Percentiles rank a stretch among this genome's conserved stretches.
Conservation (phyloP, 1,140 invertebrate genomes). For the Aphis gossypii region DNA sequence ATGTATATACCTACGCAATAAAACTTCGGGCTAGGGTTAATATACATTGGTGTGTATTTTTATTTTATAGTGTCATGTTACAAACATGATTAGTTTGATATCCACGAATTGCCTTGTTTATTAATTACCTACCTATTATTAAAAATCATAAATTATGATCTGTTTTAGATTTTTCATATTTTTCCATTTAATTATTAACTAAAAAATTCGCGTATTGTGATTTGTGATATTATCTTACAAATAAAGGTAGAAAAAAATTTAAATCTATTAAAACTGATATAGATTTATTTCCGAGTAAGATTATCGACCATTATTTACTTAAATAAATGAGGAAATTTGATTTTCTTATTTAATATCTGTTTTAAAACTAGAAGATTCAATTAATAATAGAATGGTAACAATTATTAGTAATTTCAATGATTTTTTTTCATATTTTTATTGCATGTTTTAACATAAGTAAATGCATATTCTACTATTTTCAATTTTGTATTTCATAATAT, state of each 20-base stretch:
- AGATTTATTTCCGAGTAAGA: neutral
- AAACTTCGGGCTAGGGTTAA: neutral
- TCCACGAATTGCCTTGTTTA: too few relatives aligned
- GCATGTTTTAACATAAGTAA: neutral
- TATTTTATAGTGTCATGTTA: neutral
- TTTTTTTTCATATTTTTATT: neutral
- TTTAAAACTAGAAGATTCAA: neutral
- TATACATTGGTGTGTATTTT: neutral
- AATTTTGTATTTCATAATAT: neutral
- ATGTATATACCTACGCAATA: too few relatives aligned
- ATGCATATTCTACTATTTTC: neutral
- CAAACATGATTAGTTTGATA: neutral
- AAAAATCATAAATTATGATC: too few relatives aligned
- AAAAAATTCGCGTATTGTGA: too few relatives aligned
- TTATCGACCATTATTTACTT: neutral
- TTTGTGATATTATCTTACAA: neutral
- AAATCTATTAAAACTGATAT: neutral
- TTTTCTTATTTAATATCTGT: neutral
- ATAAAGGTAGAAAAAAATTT: neutral
- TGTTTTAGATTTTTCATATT: too few relatives aligned
- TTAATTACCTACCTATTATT: too few relatives aligned
- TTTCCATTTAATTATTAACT: too few relatives aligned
- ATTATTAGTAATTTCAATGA: neutral
- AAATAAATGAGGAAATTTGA: neutral
- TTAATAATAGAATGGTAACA: neutral